A percentile compares a stretch with the other conserved stretches of the same genome.
These are phyloP conservation scores for Dynastes hyllus DNA, from an alignment of 2,888 invertebrate species.

Conservation along the genomic window DNA sequence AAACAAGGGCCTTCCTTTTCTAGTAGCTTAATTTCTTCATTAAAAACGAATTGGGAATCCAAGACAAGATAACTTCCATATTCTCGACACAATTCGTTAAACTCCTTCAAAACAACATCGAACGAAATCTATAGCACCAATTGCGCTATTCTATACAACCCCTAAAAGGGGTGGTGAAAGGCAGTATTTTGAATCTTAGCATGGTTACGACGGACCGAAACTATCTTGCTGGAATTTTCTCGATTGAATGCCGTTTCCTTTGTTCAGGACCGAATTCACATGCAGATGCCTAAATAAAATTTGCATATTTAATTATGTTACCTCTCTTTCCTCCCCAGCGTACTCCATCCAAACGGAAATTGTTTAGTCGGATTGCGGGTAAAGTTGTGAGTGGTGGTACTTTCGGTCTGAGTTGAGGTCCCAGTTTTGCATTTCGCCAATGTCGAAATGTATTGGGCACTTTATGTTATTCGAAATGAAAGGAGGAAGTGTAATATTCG, in stretches of 20 bases:
- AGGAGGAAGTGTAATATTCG: no score
- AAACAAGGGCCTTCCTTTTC: no score
- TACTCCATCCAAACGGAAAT: constrained; percentile 51
- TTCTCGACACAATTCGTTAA: no score
- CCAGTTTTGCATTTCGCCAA: not conserved
- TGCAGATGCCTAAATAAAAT: constrained; percentile 66
- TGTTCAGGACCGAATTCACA: constrained; percentile 62
- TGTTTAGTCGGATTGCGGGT: constrained; percentile 24
- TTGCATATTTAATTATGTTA: constrained; percentile 65
- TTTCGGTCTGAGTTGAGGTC: not conserved
- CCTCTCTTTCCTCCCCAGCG: constrained; percentile 48
- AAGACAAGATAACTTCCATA: no score
- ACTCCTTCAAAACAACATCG: no score
- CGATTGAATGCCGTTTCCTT: constrained; percentile 64
- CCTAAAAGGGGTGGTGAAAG: not conserved
- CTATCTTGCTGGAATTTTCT: constrained; percentile 57
- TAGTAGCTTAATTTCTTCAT: no score
- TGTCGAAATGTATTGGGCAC: not conserved
- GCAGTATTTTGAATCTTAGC: constrained; percentile 5
- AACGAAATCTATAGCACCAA: no score
- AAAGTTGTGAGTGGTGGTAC: not conserved
- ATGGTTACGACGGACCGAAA: not conserved
- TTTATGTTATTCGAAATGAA: no score
- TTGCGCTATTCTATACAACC: no score
- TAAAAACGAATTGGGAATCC: no score